Evolutionary conservation across 2,888 invertebrate genomes (phyloP).

Genomic region (Beris morrisii): DNA sequence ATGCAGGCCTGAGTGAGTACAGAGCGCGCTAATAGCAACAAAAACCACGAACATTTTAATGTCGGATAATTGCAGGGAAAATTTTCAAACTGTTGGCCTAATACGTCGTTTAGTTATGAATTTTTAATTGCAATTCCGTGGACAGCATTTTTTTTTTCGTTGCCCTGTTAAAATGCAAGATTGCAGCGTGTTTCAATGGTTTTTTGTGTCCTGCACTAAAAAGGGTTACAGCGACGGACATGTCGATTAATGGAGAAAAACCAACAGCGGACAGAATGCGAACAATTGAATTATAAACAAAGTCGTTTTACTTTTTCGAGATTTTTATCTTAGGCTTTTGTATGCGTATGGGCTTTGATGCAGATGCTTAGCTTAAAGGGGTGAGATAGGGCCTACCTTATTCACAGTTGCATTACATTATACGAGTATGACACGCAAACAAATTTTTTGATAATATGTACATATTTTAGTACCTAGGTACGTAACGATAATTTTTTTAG

Average conservation of each 20-base stretch:
- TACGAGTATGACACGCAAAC: no score
- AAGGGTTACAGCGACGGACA: conserved; percentile 22
- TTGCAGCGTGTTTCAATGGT: conserved; percentile 2
- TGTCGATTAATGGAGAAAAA: conserved; percentile 28
- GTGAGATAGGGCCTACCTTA: no score
- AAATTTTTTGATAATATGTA: no score
- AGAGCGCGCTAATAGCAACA: neutral
- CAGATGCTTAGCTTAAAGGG: conserved; percentile 8
- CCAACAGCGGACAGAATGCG: conserved; percentile 26
- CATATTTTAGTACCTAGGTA: no score
- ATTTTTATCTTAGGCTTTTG: conserved; percentile 25
- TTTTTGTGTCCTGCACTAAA: conserved; percentile 6
- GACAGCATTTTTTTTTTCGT: conserved; percentile 11
- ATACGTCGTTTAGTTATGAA: conserved; percentile 37
- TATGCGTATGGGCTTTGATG: conserved; percentile 20
- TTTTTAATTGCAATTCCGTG: conserved; percentile 34
- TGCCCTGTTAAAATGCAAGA: neutral
- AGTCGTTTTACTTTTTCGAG: conserved; percentile 14
- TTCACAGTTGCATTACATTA: no score
- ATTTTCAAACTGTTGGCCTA: conserved; percentile 31
- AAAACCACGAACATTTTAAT: conserved; percentile 19
- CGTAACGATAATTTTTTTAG: no score
- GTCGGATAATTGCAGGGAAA: conserved; percentile 30
- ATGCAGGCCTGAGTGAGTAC: neutral
- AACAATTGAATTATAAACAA: conserved; percentile 19